Conservation (phyloP, 2,888 invertebrate species). For the Brachypterus glaber region DNA sequence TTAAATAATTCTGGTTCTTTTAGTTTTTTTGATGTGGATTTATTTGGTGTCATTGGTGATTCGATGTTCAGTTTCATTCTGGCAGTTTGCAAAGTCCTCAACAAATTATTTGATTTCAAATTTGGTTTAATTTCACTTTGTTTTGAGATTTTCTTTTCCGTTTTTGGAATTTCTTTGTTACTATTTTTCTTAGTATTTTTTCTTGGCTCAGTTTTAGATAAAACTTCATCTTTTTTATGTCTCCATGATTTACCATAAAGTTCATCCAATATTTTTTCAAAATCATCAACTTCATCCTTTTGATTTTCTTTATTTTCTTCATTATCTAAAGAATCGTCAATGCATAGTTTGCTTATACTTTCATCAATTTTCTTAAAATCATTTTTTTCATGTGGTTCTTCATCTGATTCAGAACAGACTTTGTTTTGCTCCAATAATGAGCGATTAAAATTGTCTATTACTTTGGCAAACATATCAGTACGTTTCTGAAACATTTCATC, state of each 20-base stretch:
- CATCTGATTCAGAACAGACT: too few relatives aligned
- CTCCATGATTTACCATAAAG: conserved; percentile 37
- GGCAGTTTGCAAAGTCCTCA: conserved; percentile 23
- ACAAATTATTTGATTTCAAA: conserved; percentile 19
- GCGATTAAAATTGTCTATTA: conserved; percentile 1
- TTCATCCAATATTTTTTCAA: conserved; percentile 27
- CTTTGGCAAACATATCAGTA: conserved; percentile 3
- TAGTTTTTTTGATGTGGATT: conserved; percentile 25
- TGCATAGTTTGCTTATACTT: conserved; percentile 11
- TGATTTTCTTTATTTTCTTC: conserved; percentile 4
- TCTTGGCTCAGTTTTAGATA: conserved; percentile 28
- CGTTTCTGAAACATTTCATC: conserved; percentile 26
- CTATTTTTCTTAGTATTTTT: conserved; percentile 10
- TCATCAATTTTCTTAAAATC: conserved; percentile 10
- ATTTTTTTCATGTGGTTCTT: too few relatives aligned
- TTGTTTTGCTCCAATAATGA: not conserved
- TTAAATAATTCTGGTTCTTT: conserved; percentile 29
- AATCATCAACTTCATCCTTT: conserved; percentile 1
- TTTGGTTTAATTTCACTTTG: conserved; percentile 23
- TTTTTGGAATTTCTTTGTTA: conserved; percentile 5
- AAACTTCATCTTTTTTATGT: conserved; percentile 28
- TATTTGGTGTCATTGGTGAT: conserved; percentile 25
- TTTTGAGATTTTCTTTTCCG: conserved; percentile 14
- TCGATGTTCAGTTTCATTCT: conserved; percentile 20
- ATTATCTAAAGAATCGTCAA: conserved; percentile 15